Percentiles rank a stretch among this genome's conserved stretches.
These are phyloP conservation scores for Myotis planiceps DNA, from an alignment of 2,797 vertebrate species.

Conservation along the genomic window DNA sequence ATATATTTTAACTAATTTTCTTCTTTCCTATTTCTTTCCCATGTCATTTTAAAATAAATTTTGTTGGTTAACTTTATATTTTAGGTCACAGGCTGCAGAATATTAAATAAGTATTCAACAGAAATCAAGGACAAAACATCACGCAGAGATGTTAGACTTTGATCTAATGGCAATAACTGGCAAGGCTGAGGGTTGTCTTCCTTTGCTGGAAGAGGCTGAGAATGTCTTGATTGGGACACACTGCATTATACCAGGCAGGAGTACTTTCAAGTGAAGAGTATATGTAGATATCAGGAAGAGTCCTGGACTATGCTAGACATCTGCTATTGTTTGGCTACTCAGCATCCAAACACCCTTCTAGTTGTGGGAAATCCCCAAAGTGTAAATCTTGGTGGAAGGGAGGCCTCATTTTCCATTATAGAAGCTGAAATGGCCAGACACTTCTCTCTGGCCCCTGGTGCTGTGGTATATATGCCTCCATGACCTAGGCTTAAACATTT, in stretches of 20 bases:
- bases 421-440: neutral
- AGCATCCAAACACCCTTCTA: neutral
- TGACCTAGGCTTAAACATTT: neutral
- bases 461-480: neutral
- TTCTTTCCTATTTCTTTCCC: neutral
- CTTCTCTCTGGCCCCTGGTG: neutral
- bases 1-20: neutral
- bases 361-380: neutral
- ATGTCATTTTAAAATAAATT: neutral
- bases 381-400: neutral
- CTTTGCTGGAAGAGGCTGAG: neutral
- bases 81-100: neutral
- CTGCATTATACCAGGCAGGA: neutral
- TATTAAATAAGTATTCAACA: neutral
- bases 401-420: neutral
- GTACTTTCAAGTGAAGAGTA: neutral
- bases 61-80: neutral
- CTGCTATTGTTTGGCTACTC: neutral
- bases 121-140: neutral
- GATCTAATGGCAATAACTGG: neutral
- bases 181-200: neutral
- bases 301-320: neutral
- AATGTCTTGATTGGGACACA: neutral
- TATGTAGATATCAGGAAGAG: neutral
- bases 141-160: neutral